Base-by-base conservation (phyloP, 2,888 invertebrate species). In the Helicoverpa assulta region DNA sequence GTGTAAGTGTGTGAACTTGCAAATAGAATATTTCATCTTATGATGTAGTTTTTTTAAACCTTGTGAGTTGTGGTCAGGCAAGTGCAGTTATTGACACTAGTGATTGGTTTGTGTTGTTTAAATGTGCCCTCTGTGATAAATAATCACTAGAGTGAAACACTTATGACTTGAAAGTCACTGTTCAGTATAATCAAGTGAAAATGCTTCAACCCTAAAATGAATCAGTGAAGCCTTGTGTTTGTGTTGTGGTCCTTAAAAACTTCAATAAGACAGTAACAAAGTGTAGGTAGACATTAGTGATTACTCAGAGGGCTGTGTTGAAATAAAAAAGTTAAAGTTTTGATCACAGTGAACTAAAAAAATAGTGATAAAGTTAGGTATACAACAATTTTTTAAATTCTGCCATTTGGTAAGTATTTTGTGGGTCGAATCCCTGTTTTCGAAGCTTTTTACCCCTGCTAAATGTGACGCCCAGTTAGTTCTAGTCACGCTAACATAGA, bases 31-130 rank as follows among this genome's bases (percentile, higher is more conserved):
- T 94, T 91, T 90, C 90, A 91, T 91, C 90, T 87, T 77, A 91
- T 85, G 89, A 91, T 94, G 94, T 95, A 89, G 94, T 95, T 95
- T 95, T 95, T 93, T 94, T 95, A 90, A 81, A 93, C 95, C 95
- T 93, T 92, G 94, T 94, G 93, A 87, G 84, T 86, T 87, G 92
- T 93, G 91, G 66, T 76, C 82, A 79, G 75, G 71, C 78, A 78
- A 88, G 91, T 92, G 92, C 80, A 86, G 86, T 88, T 88, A 55
- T 74, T 77, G 61, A 67, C 62, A 67, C 53, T 52, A 81, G 86
- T 86, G 86, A 73, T 70, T 77, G 68, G 70, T 84, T 80, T 81
- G 84, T 86, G 85, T 64, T 78, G 67, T 81, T 82, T 50, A 55
- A 55, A 55, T 76, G 83, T 84, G 82, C 63, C 52, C 80, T 78